Conservation (phyloP, 2,113 vertebrate species). For the Nothocercus nigrocapillus region DNA sequence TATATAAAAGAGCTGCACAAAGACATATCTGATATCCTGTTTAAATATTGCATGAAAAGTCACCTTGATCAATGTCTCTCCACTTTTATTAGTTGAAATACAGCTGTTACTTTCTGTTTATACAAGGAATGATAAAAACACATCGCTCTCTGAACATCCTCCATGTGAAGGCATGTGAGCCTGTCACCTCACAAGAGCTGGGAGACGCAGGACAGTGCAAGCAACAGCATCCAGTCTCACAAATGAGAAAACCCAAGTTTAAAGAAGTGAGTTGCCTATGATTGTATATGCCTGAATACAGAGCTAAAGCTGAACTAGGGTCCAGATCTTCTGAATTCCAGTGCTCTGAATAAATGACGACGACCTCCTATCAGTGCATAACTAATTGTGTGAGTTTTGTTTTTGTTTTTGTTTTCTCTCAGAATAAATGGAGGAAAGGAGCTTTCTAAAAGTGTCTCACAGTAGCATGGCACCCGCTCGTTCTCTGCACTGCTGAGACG, state of each 20-base stretch:
- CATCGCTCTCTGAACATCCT: background rate
- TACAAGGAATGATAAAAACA: background rate
- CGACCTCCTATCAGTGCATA: background rate
- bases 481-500: background rate
- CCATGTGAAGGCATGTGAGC: background rate
- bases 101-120: background rate
- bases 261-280: background rate
- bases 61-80: background rate
- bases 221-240: background rate
- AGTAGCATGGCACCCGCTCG: background rate
- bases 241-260: background rate
- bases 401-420: background rate
- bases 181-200: background rate
- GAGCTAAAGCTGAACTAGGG: background rate
- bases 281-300: background rate
- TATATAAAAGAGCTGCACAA: background rate
- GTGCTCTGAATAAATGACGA: background rate
- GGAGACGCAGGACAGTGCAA: background rate
- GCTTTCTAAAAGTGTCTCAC: background rate
- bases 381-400: background rate
- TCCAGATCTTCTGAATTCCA: background rate
- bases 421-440: background rate
- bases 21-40: background rate
- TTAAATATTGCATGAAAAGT: background rate
- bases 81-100: background rate